Evolutionary conservation across 2,888 invertebrate species (phyloP), one percentile per base, ranked within the genome.

Genomic region (Ennomos fuscantarius): DNA sequence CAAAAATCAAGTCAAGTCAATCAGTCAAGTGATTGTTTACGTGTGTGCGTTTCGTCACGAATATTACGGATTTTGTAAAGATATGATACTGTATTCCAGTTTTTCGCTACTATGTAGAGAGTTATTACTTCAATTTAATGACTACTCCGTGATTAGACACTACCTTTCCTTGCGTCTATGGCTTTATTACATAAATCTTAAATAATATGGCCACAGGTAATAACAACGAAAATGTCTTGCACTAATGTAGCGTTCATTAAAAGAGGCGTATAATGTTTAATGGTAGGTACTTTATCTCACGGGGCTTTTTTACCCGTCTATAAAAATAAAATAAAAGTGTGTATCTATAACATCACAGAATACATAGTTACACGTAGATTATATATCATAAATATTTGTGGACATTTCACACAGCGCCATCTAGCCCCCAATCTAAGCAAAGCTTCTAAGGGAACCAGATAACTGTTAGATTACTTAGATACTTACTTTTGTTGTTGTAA

Each of bases 71-170:
- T 41, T 41, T n/a, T 42, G 1, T 31, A 32, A 32, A 52, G 57
- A 47, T 52, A 10, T 5, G 13, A 9, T 9, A 59, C 58, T 59
- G 58, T 15, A n/a, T 12, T 54, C 41, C n/a, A 41, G 8, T 8
- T 15, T 13, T 75, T 72, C 56, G 69, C 68, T 71, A 92, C 91
- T 91, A 91, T 89, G 91, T 92, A 82, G 81, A 67, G 83, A 86
- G 82, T 89, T 89, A 91, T 86, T 84, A 81, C 89, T 85, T 84
- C 77, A 78, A 82, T 89, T 91, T 91, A 89, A 91, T 88, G 87
- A 82, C 82, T 78, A 68, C 70, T 56, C 64, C 77, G 81, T 91
- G 89, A 89, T 92, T 90, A 91, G 89, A 88, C 85, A 86, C 79
- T 82, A 77, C 80, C 79, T 85, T 76, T 79, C 74, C 76, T 60